Evolutionary conservation across 2,113 vertebrate species (phyloP), one percentile per base, ranked within the genome.

Genomic region (Apteryx owenii): DNA sequence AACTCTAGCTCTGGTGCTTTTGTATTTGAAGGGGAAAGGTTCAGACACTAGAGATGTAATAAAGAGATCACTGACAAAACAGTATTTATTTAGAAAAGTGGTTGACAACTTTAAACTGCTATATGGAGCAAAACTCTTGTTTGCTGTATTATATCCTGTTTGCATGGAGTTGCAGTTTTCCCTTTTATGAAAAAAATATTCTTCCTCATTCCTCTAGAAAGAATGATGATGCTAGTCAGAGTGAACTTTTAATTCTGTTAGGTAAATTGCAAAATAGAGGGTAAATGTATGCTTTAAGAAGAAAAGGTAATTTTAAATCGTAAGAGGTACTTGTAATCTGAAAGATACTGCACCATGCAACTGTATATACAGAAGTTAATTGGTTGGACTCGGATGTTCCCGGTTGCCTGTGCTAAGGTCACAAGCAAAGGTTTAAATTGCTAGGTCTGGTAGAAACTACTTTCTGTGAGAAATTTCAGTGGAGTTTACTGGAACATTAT

Each of bases 21-120:
- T 97, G 79, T 95, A n/a, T 97, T 83, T 81, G 75, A 94, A 94
- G 69, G 54, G 87, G 76, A 88, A 82, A 40, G 50, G n/a, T 94
- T 93, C 87, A 90, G 79, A 51, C 50, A 17, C 75, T 40, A 60
- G 81, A 78, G 64, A 66, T 78, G 88, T 88, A 78, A 75, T 83
- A 89, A 68, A 64, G 91, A 85, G 75, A 71, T 89, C 90, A 95
- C 28, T 89, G 44, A 46, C 75, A 46, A 80, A 80, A 72, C 0
- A 18, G 25, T 31, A 40, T 95, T 70, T 81, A 16, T 88, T 83
- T 91, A 68, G 53, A 48, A 92, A 82, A n/a, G 40, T 82, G 40
- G 28, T 78, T 87, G 58, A 60, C 66, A 29, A 48, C 64, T 83
- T 80, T 9, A 66, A 46, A 75, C 54, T 5, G 5, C 22, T 28